phyloP scores from a whole-genome alignment of 2,888 invertebrate species.

The Molanna angustata region DNA sequence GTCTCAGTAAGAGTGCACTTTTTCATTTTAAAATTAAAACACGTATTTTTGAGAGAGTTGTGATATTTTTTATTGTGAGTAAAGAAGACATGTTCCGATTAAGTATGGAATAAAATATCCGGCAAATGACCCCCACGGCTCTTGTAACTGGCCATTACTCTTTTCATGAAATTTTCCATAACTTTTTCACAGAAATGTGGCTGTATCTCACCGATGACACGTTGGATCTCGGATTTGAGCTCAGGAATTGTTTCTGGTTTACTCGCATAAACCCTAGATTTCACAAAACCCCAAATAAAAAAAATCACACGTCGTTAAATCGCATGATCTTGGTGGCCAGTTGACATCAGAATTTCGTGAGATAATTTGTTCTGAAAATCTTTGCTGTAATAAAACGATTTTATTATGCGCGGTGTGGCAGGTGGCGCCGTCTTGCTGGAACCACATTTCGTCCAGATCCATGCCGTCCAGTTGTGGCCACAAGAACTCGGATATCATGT shows the following conservation, averaged over 20 bases:
- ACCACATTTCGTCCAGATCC: too few relatives aligned
- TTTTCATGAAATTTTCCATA: constrained; percentile 5
- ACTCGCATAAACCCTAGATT: not conserved
- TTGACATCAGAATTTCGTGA: too few relatives aligned
- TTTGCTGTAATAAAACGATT: too few relatives aligned
- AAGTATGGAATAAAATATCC: constrained; percentile 1
- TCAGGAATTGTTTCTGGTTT: not conserved
- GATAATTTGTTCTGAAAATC: too few relatives aligned
- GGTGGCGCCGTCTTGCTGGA: too few relatives aligned
- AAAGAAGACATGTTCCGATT: constrained; percentile 1
- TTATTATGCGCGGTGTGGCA: too few relatives aligned
- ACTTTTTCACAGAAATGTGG: constrained; percentile 7
- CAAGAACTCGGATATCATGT: too few relatives aligned
- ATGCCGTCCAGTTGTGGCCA: too few relatives aligned
- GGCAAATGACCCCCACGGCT: constrained; percentile 6
- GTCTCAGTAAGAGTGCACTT: constrained; percentile 2
- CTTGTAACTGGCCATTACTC: constrained; percentile 3
- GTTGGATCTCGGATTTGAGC: not conserved
- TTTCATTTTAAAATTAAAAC: constrained; percentile 1
- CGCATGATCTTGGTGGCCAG: too few relatives aligned
- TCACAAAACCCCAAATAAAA: not conserved
- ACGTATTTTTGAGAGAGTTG: not conserved
- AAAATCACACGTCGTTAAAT: too few relatives aligned
- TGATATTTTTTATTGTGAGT: constrained; percentile 2
- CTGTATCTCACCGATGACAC: not conserved